Evolutionary conservation across 2,113 vertebrate genomes (phyloP).

Genomic region (Pleuronectes platessa): DNA sequence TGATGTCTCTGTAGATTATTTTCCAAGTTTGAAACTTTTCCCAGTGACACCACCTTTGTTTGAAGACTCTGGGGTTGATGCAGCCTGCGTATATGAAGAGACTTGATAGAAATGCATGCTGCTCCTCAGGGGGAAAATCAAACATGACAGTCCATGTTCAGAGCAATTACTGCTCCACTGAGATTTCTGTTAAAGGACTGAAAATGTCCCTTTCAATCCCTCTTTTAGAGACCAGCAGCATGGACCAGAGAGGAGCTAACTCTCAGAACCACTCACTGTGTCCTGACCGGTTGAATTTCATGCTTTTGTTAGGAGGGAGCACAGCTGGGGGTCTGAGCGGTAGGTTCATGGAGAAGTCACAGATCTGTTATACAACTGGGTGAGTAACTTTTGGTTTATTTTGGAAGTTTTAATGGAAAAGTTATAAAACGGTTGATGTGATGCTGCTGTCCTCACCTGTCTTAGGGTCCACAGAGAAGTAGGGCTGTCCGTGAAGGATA

Average conservation of each 20-base stretch:
- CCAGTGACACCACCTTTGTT: background rate
- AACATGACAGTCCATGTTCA: conserved; percentile 4
- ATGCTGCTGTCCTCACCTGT: conserved; percentile 45
- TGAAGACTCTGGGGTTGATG: background rate
- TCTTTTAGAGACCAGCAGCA: conserved; percentile 24
- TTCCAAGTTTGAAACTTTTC: too few species aligned
- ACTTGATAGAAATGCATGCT: background rate
- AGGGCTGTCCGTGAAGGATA: conserved; percentile 72
- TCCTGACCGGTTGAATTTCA: conserved; percentile 6
- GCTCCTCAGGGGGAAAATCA: conserved; percentile 4
- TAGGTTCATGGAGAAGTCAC: conserved; percentile 36
- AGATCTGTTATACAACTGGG: background rate
- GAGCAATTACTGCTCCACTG: background rate
- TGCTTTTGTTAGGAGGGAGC: background rate
- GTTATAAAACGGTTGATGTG: background rate
- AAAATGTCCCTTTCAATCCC: background rate
- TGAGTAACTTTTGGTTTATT: background rate
- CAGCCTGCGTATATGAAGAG: background rate
- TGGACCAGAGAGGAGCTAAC: background rate
- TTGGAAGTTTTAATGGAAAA: background rate
- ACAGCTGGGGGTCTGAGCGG: conserved; percentile 1
- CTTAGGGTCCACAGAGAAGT: conserved; percentile 69
- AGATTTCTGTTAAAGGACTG: conserved; percentile 8
- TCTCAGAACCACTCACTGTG: background rate
- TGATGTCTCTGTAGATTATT: background rate